A percentile compares a stretch with the other conserved stretches of the same genome.
Conservation (phyloP, 2,113 vertebrate species). For the Platichthys flesus region DNA sequence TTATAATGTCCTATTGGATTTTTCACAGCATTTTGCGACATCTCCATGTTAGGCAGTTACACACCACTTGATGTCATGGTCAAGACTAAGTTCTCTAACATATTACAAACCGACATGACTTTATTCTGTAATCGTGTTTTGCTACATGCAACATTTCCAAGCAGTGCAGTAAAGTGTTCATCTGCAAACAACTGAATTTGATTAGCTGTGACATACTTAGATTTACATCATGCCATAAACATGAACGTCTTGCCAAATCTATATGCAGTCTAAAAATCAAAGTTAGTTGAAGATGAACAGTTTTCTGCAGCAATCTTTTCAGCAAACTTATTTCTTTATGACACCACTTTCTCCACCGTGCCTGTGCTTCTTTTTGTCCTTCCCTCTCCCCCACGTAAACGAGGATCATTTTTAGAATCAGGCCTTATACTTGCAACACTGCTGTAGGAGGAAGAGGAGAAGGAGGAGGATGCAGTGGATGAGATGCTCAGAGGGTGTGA, state of each 20-base stretch:
- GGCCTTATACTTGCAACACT: constrained; percentile 46
- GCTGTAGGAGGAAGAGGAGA: constrained; percentile 62
- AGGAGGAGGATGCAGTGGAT: constrained; percentile 62
- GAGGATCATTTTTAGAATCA: constrained; percentile 56
- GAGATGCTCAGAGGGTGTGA: constrained; percentile 68
- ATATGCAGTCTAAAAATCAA: neutral
- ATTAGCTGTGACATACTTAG: neutral
- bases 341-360: neutral
- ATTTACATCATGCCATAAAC: neutral
- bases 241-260: neutral
- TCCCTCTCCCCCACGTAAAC: constrained; percentile 24
- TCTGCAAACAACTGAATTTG: too few relatives aligned
- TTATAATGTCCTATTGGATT: too few relatives aligned
- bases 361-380: constrained; percentile 1
- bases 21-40: too few relatives aligned
- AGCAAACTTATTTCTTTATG: neutral
- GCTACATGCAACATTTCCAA: neutral
- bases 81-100: too few relatives aligned
- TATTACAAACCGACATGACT: neutral
- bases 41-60: too few relatives aligned
- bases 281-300: neutral
- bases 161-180: neutral
- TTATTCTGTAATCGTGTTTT: neutral
- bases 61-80: too few relatives aligned
- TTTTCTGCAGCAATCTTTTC: constrained; percentile 5